Evolutionary conservation across 2,888 invertebrate genomes (phyloP).

Genomic region (Leptinotarsa peninsularis): DNA sequence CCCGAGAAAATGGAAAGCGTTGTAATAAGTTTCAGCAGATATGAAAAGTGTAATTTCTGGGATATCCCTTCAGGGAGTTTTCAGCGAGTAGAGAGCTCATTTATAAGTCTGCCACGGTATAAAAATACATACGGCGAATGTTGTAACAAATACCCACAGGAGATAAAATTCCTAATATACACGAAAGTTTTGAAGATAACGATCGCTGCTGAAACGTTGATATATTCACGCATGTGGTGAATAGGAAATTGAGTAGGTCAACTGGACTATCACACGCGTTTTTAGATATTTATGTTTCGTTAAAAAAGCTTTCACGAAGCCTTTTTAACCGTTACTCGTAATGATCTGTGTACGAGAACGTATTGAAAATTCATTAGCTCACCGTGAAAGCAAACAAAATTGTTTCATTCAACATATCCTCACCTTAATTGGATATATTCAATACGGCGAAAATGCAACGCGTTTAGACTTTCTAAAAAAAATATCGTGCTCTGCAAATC

Average conservation of each 20-base stretch:
- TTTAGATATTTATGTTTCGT: neutral
- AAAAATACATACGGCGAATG: neutral
- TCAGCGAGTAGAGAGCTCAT: neutral
- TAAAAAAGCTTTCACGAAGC: neutral
- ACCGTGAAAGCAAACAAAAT: too few relatives aligned
- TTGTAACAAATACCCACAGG: constrained; percentile 3
- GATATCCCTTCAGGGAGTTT: neutral
- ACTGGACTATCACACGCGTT: constrained; percentile 19
- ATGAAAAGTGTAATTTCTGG: neutral
- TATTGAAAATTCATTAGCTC: too few relatives aligned
- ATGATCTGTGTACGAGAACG: too few relatives aligned
- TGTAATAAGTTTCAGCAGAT: neutral
- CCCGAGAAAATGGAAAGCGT: neutral
- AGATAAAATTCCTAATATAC: neutral
- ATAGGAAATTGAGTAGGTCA: constrained; percentile 1
- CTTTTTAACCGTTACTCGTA: too few relatives aligned
- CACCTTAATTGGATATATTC: too few relatives aligned
- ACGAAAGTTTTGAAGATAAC: constrained; percentile 2
- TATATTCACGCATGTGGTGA: neutral
- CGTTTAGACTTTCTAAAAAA: too few relatives aligned
- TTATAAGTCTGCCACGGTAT: neutral
- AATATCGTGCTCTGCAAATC: too few relatives aligned
- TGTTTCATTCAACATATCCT: too few relatives aligned
- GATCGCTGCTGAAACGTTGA: neutral
- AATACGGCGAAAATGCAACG: too few relatives aligned